phyloP scores from a whole-genome alignment of 2,888 invertebrate species.

The Noctua pronuba region DNA sequence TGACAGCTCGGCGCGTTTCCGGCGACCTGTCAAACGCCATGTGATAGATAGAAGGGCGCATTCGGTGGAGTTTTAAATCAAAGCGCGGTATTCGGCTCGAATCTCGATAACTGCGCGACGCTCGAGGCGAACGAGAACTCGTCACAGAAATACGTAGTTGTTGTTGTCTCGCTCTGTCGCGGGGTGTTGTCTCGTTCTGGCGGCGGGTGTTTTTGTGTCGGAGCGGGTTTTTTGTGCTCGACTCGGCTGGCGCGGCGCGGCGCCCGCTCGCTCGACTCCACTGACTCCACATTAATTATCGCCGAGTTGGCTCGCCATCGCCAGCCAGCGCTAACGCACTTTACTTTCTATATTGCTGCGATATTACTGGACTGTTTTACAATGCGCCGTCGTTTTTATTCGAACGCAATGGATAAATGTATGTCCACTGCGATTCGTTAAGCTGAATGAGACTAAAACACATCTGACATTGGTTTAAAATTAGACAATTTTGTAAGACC shows the following conservation, averaged over 20 bases:
- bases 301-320: slow-evolving; percentile 83
- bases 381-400: slow-evolving; percentile 70
- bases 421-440: slow-evolving; percentile 45
- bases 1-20: slow-evolving; percentile 88
- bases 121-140: slow-evolving; percentile 88
- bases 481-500: slow-evolving; percentile 38
- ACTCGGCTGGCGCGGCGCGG: slow-evolving; percentile 84
- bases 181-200: slow-evolving; percentile 79
- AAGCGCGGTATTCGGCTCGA: slow-evolving; percentile 86
- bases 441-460: slow-evolving; percentile 43
- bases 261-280: slow-evolving; percentile 84
- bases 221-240: slow-evolving; percentile 88
- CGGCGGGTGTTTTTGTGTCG: slow-evolving; percentile 89
- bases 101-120: slow-evolving; percentile 87
- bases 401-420: slow-evolving; percentile 57
- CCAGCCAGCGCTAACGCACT: slow-evolving; percentile 84
- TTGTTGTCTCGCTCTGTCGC: slow-evolving; percentile 78
- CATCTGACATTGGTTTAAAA: slow-evolving; percentile 45
- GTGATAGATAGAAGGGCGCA: slow-evolving; percentile 91
- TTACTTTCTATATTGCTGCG: slow-evolving; percentile 88
- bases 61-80: slow-evolving; percentile 89
- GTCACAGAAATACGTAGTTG: slow-evolving; percentile 88
- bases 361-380: slow-evolving; percentile 75
- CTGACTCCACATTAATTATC: slow-evolving; percentile 89
- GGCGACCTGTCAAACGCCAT: slow-evolving; percentile 90